Percentiles rank a stretch among this genome's conserved stretches.
Evolutionary conservation across 1,140 invertebrate species (phyloP).

Genomic region (Heliothis virescens): DNA sequence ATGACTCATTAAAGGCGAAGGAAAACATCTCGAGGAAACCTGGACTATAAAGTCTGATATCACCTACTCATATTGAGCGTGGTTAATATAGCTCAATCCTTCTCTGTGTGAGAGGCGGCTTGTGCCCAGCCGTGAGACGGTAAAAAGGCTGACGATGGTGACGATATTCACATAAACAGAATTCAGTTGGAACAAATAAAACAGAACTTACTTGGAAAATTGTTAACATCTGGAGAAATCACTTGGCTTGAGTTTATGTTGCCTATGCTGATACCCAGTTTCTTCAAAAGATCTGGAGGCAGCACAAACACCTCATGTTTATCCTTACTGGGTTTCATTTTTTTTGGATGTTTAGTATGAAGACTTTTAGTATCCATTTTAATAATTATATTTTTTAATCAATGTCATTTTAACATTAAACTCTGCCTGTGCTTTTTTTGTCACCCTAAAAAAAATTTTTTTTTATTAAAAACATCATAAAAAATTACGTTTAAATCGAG

Average conservation of each 20-base stretch:
- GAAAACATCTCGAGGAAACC: no score
- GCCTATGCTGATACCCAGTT: conserved; percentile 79
- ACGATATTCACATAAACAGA: background rate
- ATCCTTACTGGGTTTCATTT: conserved; percentile 49
- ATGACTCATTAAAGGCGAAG: no score
- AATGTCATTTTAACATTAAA: conserved; percentile 14
- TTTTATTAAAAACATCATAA: no score
- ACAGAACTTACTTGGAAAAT: conserved; percentile 17
- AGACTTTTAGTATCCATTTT: conserved; percentile 51
- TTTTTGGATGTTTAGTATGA: conserved; percentile 54
- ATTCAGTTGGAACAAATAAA: background rate
- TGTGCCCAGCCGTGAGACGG: no score
- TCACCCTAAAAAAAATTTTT: background rate
- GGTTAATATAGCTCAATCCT: no score
- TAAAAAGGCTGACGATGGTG: no score
- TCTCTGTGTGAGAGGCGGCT: no score
- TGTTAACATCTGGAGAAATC: background rate
- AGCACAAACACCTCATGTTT: conserved; percentile 76
- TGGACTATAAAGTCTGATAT: no score
- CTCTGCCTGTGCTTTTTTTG: background rate
- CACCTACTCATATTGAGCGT: no score
- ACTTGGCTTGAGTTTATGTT: conserved; percentile 54
- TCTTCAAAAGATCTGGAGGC: conserved; percentile 78
- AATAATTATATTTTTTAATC: background rate
- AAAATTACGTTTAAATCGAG: no score